phyloP scores from a whole-genome alignment of 2,797 vertebrate genomes.

The Megaceryle alcyon region DNA sequence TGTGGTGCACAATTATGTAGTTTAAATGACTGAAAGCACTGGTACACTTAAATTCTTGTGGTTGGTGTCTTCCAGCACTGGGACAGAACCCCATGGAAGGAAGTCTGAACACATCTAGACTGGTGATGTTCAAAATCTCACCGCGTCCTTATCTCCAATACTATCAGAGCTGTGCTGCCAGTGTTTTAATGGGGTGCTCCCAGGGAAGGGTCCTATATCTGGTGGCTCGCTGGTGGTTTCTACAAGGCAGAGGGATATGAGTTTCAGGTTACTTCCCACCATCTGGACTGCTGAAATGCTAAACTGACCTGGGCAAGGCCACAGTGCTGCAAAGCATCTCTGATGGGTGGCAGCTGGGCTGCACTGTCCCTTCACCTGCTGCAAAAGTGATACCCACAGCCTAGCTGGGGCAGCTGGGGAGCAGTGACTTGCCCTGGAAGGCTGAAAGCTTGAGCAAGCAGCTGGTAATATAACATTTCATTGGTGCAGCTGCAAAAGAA shows the following conservation, averaged over 20 bases:
- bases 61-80: neutral
- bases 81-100: neutral
- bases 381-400: neutral
- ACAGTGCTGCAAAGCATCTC: neutral
- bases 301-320: neutral
- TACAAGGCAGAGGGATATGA: neutral
- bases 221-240: neutral
- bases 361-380: neutral
- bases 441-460: neutral
- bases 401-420: neutral
- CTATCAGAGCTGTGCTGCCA: neutral
- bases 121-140: neutral
- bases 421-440: neutral
- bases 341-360: neutral
- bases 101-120: neutral
- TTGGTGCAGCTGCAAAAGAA: neutral
- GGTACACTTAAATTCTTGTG: neutral
- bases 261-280: slow-evolving; percentile 45
- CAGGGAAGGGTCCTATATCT: neutral
- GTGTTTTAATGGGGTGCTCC: neutral
- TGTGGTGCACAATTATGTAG: neutral
- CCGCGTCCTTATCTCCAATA: neutral
- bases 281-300: slow-evolving; percentile 6
- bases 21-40: neutral
- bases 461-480: rapidly evolving